These are phyloP conservation scores for Boloria selene DNA, from an alignment of 2,888 invertebrate genomes.

Conservation along the genomic window DNA sequence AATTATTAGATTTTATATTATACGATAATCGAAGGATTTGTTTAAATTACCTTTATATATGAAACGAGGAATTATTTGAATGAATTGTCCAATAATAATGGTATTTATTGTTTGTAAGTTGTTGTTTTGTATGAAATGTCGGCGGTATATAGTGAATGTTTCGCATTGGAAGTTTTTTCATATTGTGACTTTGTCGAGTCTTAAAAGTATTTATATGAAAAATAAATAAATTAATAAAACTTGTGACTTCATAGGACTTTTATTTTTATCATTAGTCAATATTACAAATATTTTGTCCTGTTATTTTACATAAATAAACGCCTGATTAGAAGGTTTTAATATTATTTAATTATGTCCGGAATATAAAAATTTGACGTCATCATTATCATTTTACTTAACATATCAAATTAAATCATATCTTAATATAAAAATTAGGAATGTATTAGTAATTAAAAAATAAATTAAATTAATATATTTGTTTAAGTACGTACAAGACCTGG, in stretches of 20 bases:
- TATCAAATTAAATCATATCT: no score
- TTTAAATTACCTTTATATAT: constrained; percentile 53
- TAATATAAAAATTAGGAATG: no score
- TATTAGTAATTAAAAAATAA: no score
- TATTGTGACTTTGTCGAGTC: constrained; percentile 79
- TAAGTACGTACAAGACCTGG: no score
- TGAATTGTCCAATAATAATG: constrained; percentile 74
- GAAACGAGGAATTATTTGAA: constrained; percentile 68
- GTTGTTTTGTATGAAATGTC: constrained; percentile 74
- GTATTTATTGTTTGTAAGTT: constrained; percentile 79
- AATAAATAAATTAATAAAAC: constrained; percentile 70
- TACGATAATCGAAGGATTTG: constrained; percentile 45
- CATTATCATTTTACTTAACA: no score
- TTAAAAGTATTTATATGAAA: constrained; percentile 81
- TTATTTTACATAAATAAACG: no score
- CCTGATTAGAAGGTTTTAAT: no score
- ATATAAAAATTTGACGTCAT: no score
- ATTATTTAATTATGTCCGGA: no score
- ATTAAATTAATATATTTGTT: no score
- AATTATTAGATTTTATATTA: constrained; percentile 40
- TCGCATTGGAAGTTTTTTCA: constrained; percentile 73
- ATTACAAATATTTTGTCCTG: no score
- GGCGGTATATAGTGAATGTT: constrained; percentile 74
- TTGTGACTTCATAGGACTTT: constrained; percentile 68
- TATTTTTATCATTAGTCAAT: constrained; percentile 48